Conservation (phyloP, 2,888 invertebrate genomes). For the Tubulanus polymorphus region DNA sequence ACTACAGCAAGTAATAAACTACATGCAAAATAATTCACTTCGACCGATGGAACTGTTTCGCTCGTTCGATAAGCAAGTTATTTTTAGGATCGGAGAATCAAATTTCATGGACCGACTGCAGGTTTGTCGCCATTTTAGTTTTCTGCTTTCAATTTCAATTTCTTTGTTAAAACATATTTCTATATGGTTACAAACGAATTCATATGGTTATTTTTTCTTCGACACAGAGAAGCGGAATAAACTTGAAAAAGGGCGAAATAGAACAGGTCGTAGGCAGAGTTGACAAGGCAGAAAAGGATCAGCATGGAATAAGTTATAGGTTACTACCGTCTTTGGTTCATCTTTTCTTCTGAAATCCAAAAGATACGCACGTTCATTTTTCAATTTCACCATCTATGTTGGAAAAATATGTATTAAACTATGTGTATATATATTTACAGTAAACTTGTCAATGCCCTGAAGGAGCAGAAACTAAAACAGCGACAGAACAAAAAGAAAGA, state of each 20-base stretch:
- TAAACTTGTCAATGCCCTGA: constrained; percentile 7
- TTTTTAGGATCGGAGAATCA: constrained; percentile 24
- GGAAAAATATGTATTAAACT: no score
- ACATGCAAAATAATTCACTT: constrained; percentile 29
- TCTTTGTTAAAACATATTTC: no score
- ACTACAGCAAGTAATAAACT: constrained; percentile 35
- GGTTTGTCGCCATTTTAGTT: constrained; percentile 24
- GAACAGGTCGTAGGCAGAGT: no score
- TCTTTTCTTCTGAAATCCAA: neutral
- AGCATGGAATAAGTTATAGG: no score
- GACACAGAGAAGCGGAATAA: no score
- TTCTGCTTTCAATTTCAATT: neutral
- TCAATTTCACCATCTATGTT: no score
- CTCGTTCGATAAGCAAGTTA: constrained; percentile 31
- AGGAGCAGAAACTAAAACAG: constrained; percentile 19
- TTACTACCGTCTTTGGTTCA: no score
- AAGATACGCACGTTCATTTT: neutral
- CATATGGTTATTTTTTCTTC: no score
- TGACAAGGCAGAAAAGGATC: no score
- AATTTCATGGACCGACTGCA: constrained; percentile 32
- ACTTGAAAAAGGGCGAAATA: no score
- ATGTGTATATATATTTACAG: no score
- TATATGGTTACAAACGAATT: no score
- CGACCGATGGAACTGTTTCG: constrained; percentile 36
- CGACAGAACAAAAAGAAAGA: constrained; percentile 24